Evolutionary conservation across 2,113 vertebrate species (phyloP).

Genomic region (Canis aureus): DNA sequence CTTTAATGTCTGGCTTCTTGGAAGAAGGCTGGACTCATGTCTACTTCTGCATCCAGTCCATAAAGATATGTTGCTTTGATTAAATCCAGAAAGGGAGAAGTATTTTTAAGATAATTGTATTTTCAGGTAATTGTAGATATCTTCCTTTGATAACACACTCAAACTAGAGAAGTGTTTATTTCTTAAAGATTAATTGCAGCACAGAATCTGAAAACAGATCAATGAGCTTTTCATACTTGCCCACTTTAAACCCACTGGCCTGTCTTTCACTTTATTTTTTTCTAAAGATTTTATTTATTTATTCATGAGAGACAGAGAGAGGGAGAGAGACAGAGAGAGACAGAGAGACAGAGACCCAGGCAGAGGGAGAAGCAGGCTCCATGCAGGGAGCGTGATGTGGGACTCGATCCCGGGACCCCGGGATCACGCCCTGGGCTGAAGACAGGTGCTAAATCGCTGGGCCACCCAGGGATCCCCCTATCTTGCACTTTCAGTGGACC

Average conservation of each 20-base stretch:
- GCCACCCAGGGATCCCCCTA: no score
- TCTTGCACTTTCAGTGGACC: not conserved
- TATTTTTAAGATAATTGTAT: not conserved
- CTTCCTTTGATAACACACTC: not conserved
- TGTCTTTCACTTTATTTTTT: not conserved
- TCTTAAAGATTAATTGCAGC: not conserved
- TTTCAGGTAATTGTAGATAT: not conserved
- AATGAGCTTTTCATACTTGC: not conserved
- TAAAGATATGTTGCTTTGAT: not conserved
- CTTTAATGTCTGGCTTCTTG: not conserved
- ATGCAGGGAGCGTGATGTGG: no score
- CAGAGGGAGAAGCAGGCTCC: no score
- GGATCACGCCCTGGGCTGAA: no score
- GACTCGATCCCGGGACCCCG: no score
- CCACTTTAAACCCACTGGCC: rapidly evolving
- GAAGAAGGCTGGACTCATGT: not conserved
- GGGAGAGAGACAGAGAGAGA: no score
- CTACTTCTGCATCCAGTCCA: not conserved
- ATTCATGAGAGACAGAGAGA: no score
- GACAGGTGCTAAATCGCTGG: no score
- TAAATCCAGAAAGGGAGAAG: not conserved
- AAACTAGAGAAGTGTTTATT: not conserved
- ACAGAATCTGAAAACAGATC: not conserved
- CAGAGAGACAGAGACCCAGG: no score
- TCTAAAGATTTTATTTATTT: no score